Base-by-base conservation (phyloP, 1,140 invertebrate species). In the Platyura marginata region DNA sequence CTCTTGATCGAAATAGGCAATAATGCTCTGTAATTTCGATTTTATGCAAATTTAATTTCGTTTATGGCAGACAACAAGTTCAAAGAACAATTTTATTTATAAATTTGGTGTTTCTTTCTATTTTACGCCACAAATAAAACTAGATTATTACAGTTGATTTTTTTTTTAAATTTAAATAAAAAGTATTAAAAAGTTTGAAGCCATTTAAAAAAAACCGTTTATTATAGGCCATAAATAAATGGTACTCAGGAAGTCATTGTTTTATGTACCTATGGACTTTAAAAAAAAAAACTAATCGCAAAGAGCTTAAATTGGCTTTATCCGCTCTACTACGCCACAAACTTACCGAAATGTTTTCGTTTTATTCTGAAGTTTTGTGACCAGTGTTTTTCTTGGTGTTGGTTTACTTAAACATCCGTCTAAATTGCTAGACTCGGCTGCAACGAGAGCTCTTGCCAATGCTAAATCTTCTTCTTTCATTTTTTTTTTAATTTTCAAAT, bases 391-490 rank as follows among this genome's bases (percentile, higher is more conserved):
- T 25, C 69, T 60, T 13, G 73, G 49, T 0, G 71, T 70, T 15
- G 55, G n/a, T n/a, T n/a, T n/a, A n/a, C n/a, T 61, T 2, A 70
- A 70, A 10, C 69, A 72, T 29, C 66, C 66, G 2, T 67, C 65
- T 3, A 69, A 66, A 1, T 67, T 69, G 42, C 54, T 59, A 16
- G 66, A 66, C 8, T 54, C 54, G 1, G 68, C 68, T 0, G 66
- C 70, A 10, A 74, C 73, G 47, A 81, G 62, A 20, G 73, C 70
- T 13, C 69, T 67, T 2, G 77, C 77, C 51, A 79, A 55, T 45
- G 72, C 65, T 32, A 81, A 48, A 50, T 78, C 71, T 51, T 71
- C 67, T 50, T 79, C 76, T 55, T 77, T 72, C 73, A 77, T 75
- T 35, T 54, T 67, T 43, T n/a, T n/a, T n/a, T n/a, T n/a, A n/a